Percentiles rank a stretch among this genome's conserved stretches.
These are phyloP conservation scores for Drosophila cardini DNA, from an alignment of 1,140 invertebrate genomes.

Conservation along the genomic window DNA sequence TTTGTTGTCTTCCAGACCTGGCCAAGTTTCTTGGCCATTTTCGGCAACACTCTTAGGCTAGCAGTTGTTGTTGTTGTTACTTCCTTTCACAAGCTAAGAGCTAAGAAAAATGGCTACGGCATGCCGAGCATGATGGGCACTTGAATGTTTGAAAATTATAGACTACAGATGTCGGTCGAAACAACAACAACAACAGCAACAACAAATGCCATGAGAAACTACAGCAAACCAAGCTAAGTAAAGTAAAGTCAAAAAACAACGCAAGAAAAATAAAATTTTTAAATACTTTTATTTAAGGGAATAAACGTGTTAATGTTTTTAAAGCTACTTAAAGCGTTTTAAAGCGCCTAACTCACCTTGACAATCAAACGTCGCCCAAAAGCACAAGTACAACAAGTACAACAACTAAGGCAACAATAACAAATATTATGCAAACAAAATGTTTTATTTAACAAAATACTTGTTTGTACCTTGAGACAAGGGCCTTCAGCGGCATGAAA, in stretches of 20 bases:
- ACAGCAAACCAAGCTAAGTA: conserved; percentile 3
- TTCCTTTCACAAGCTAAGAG: conserved; percentile 69
- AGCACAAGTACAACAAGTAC: too few relatives aligned
- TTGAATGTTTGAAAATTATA: conserved; percentile 77
- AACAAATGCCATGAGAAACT: conserved; percentile 56
- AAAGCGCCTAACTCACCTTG: conserved; percentile 7
- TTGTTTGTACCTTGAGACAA: conserved; percentile 56
- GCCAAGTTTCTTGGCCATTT: conserved; percentile 39
- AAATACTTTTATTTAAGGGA: conserved; percentile 13
- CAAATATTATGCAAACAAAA: conserved; percentile 70
- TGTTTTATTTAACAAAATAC: conserved; percentile 57
- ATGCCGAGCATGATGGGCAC: conserved; percentile 70
- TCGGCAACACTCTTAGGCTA: conserved; percentile 34
- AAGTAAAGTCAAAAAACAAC: neutral
- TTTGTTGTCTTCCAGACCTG: conserved; percentile 41
- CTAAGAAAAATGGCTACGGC: conserved; percentile 63
- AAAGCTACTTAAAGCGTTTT: conserved; percentile 3
- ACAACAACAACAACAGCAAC: conserved; percentile 19
- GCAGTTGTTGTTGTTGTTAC: conserved; percentile 32
- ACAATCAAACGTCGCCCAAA: conserved; percentile 5
- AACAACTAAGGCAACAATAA: conserved; percentile 12
- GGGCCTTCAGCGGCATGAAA: conserved; percentile 54
- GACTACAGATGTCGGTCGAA: conserved; percentile 63
- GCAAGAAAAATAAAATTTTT: conserved; percentile 14
- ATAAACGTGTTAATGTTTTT: conserved; percentile 14